Conservation (phyloP, 2,797 vertebrate genomes). For the Eospalax fontanierii region DNA sequence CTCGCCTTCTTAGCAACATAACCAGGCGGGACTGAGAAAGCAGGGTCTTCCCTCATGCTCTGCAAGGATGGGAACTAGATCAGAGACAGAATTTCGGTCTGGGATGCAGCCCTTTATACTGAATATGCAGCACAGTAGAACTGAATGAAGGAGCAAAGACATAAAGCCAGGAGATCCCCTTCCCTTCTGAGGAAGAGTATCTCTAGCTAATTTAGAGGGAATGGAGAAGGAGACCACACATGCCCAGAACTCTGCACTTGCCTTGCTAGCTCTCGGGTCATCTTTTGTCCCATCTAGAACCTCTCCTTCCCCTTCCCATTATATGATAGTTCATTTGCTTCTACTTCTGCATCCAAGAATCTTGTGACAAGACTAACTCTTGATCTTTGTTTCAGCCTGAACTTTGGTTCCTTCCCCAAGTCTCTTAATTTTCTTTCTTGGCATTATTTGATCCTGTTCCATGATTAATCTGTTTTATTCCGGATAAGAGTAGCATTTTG, state of each 20-base stretch:
- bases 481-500: not conserved
- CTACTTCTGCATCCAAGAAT: not conserved
- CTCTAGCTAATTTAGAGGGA: not conserved
- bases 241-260: not conserved
- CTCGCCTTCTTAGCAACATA: not conserved
- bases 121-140: not conserved
- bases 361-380: not conserved
- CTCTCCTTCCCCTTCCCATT: not conserved
- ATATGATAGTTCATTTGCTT: not conserved
- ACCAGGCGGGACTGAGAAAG: not conserved
- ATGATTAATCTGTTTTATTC: not conserved
- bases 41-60: not conserved
- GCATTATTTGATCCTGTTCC: not conserved
- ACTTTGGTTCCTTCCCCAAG: not conserved
- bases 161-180: not conserved
- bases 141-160: slow-evolving; percentile 9
- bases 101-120: not conserved
- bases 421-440: not conserved
- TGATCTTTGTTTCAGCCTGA: not conserved
- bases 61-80: not conserved
- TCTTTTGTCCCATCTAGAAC: not conserved
- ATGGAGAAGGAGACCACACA: not conserved
- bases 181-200: not conserved
- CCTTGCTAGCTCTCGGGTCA: not conserved
- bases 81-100: not conserved